phyloP scores from a whole-genome alignment of 2,888 invertebrate genomes.

The Epirrita christyi region DNA sequence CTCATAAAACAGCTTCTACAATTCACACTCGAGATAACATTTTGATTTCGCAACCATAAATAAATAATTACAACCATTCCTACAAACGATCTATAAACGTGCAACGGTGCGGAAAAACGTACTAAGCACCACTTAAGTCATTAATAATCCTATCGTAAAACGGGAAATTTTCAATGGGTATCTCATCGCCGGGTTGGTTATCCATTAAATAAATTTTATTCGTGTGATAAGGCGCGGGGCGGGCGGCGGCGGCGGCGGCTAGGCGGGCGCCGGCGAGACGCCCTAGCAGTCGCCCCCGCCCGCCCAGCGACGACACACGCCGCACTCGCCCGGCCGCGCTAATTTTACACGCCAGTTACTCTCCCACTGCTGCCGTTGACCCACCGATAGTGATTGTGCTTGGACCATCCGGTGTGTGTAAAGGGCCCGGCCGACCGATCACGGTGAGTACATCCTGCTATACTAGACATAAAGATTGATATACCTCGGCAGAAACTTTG shows the following conservation, averaged over 20 bases:
- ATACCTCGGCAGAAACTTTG: slow-evolving; percentile 48
- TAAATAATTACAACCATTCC: slow-evolving; percentile 21
- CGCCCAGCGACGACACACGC: slow-evolving; percentile 63
- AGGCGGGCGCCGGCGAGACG: slow-evolving; percentile 74
- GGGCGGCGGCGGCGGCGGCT: slow-evolving; percentile 65
- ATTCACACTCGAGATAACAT: slow-evolving; percentile 23
- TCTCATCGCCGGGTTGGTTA: slow-evolving; percentile 71
- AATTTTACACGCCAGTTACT: slow-evolving; percentile 72
- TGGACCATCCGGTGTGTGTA: slow-evolving; percentile 55
- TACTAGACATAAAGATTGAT: slow-evolving; percentile 1
- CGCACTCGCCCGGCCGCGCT: slow-evolving; percentile 58
- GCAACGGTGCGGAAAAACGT: slow-evolving; percentile 48
- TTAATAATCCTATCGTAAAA: slow-evolving; percentile 67
- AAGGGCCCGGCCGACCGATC: slow-evolving; percentile 31
- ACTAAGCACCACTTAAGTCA: slow-evolving; percentile 59
- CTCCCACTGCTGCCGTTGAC: slow-evolving; percentile 62
- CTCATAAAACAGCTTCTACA: slow-evolving; percentile 16
- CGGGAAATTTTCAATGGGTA: slow-evolving; percentile 71
- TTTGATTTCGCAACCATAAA: slow-evolving; percentile 21
- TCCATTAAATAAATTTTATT: slow-evolving; percentile 83
- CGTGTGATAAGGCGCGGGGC: slow-evolving; percentile 78
- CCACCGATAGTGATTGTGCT: slow-evolving; percentile 74
- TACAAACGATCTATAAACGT: slow-evolving; percentile 41
- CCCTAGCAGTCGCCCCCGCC: slow-evolving; percentile 70
- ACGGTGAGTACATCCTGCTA: slow-evolving; percentile 58